These are phyloP conservation scores for Trialeurodes vaporariorum DNA, from an alignment of 1,140 invertebrate genomes.

Conservation along the genomic window DNA sequence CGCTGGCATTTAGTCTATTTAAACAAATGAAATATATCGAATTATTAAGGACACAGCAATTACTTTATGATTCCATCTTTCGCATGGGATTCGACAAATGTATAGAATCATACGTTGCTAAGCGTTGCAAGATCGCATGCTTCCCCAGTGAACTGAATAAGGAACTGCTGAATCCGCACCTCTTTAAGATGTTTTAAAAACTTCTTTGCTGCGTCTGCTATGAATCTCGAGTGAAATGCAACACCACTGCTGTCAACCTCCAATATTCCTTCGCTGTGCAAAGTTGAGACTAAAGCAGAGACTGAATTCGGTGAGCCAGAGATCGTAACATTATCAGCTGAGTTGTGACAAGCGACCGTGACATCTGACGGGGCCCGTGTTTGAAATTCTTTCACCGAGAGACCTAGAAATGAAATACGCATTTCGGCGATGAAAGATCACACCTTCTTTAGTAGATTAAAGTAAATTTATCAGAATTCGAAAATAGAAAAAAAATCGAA, in stretches of 20 bases:
- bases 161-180: too few species aligned
- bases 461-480: background rate
- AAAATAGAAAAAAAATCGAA: background rate
- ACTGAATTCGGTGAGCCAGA: slow-evolving; percentile 48
- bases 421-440: background rate
- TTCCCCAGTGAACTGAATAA: too few species aligned
- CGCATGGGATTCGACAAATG: too few species aligned
- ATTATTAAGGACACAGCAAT: too few species aligned
- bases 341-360: slow-evolving; percentile 58
- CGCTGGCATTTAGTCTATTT: too few species aligned
- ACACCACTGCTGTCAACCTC: slow-evolving; percentile 54
- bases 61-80: too few species aligned
- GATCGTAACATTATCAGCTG: slow-evolving; percentile 38
- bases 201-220: slow-evolving; percentile 57
- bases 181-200: too few species aligned
- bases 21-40: too few species aligned
- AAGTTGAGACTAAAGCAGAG: slow-evolving; percentile 32
- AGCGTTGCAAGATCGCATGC: too few species aligned
- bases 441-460: background rate
- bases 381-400: slow-evolving; percentile 45
- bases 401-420: slow-evolving; percentile 28
- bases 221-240: slow-evolving; percentile 66
- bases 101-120: too few species aligned
- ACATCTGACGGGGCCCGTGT: slow-evolving; percentile 40
- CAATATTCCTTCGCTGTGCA: slow-evolving; percentile 45